Conservation (phyloP, 2,888 invertebrate genomes). For the Erebia aethiops region DNA sequence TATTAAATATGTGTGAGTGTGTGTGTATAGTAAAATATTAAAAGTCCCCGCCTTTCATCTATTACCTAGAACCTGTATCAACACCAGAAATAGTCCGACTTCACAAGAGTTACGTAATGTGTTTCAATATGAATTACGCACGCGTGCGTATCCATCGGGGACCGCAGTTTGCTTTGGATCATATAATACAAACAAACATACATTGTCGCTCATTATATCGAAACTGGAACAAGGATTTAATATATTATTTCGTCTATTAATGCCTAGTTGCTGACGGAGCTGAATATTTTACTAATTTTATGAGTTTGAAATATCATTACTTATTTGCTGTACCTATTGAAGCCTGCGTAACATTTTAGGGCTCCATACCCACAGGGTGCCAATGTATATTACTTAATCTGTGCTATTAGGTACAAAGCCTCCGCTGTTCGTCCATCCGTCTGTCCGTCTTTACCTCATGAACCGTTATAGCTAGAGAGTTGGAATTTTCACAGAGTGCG, state of each 20-base stretch:
- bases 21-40: too few relatives aligned
- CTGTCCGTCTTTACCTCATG: too few relatives aligned
- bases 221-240: conserved; percentile 8
- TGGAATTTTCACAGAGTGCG: too few relatives aligned
- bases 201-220: conserved; percentile 12
- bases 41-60: background rate
- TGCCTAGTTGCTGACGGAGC: background rate
- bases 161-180: conserved; percentile 9
- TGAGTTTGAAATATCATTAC: background rate
- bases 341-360: too few relatives aligned
- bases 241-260: background rate
- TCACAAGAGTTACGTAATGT: conserved; percentile 10
- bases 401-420: too few relatives aligned
- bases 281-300: background rate
- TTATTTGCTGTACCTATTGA: too few relatives aligned
- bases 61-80: background rate
- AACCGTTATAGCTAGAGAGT: too few relatives aligned
- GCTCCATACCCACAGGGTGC: too few relatives aligned
- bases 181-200: conserved; percentile 19
- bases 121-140: conserved; percentile 7
- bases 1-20: too few relatives aligned
- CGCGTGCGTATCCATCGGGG: background rate
- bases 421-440: too few relatives aligned
- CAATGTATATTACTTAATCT: too few relatives aligned
- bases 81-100: conserved; percentile 11